Evolutionary conservation across 2,113 vertebrate genomes (phyloP), one percentile per base, ranked within the genome.

Genomic region (Stegostoma tigrinum): DNA sequence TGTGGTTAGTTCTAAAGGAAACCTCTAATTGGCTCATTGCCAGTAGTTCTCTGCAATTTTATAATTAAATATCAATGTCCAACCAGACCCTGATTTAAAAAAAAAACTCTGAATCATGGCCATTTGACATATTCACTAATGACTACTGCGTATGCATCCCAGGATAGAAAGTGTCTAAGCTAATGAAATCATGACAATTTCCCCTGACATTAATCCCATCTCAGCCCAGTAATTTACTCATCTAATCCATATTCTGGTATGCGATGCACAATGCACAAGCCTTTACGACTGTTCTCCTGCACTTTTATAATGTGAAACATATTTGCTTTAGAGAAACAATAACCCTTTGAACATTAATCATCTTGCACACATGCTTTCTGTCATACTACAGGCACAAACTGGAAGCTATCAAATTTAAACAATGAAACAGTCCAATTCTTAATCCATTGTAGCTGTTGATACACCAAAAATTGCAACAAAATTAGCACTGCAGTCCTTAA

Each of bases 131-230:
- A 55, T 91, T 64, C 15, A 72, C 67, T 72, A 95, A 95, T 70
- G 93, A 72, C 27, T 72, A 30, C 15, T 48, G 2, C 42, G 48
- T 10, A 95, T 95, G n/a, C 7, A 75, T 27, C 42, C 67, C 42
- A 34, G 67, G 72, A 95, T 48, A 75, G 94, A 72, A 94, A 45
- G 66, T 23, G 21, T 4, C n/a, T 67, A 94, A 95, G 45, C 42
- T 95, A 68, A 95, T 27, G 72, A 70, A 75, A 94, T 48, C 42
- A 70, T 72, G 94, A 75, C 94, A 95, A 95, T 45, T 30, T 10
- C 67, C 68, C 52, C 27, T 70, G 38, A 75, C 8, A 0, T 17
- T 95, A 75, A 72, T 72, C 94, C 24, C 24, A 5, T 61, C 68
- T 42, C 67, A 30, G 34, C 55, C 52, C 3, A 61, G 48, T 12